Conservation (phyloP, 2,888 invertebrate genomes). For the Hofmannophila pseudospretella region DNA sequence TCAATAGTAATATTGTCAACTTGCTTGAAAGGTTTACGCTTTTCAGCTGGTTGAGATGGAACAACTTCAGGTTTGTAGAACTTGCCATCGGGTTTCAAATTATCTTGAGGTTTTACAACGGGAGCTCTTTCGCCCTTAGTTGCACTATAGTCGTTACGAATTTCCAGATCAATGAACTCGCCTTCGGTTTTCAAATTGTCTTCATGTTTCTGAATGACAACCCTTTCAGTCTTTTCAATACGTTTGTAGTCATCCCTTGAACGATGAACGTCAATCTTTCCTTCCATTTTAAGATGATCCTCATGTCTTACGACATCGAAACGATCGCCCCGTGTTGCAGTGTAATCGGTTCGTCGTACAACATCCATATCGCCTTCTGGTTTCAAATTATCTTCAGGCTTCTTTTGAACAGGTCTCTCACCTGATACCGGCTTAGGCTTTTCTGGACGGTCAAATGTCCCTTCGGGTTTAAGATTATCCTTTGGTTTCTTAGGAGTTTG, state of each 20-base stretch:
- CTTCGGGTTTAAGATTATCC: constrained; percentile 76
- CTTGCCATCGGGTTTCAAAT: constrained; percentile 78
- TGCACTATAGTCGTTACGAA: constrained; percentile 72
- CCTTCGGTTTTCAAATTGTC: constrained; percentile 79
- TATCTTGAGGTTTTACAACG: constrained; percentile 80
- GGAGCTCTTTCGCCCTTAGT: constrained; percentile 79
- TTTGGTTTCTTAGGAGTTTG: constrained; percentile 55
- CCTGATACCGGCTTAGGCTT: constrained; percentile 46
- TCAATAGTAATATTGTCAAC: constrained; percentile 80
- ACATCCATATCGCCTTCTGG: constrained; percentile 79
- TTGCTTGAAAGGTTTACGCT: constrained; percentile 74
- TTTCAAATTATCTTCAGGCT: constrained; percentile 78
- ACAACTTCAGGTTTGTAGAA: constrained; percentile 73
- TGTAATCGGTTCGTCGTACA: constrained; percentile 58
- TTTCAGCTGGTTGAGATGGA: constrained; percentile 73
- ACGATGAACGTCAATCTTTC: constrained; percentile 72
- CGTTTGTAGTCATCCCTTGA: constrained; percentile 77
- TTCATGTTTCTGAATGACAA: constrained; percentile 71
- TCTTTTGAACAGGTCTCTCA: constrained; percentile 57
- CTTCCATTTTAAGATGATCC: constrained; percentile 84
- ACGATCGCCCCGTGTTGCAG: constrained; percentile 77
- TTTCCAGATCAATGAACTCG: constrained; percentile 68
- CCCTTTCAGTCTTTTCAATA: constrained; percentile 72
- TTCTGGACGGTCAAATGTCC: constrained; percentile 58
- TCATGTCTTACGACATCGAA: constrained; percentile 79